Base-by-base conservation (phyloP, 2,888 invertebrate genomes). In the Steinernema scapterisci region DNA sequence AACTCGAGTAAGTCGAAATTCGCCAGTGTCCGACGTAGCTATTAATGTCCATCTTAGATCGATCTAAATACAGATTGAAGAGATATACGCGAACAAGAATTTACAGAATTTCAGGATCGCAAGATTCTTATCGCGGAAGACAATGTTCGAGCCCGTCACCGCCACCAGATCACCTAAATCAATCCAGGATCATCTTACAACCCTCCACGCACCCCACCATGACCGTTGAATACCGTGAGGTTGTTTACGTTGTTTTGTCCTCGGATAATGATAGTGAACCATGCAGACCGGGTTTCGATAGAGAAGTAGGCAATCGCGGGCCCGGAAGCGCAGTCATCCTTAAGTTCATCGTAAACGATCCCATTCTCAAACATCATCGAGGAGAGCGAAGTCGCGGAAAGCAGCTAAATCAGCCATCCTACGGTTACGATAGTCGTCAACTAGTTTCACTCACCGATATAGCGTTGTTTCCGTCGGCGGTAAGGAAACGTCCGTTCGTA, bases 401-500 rank as follows among this genome's bases (percentile, higher is more conserved):
- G 16, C 27, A 63, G 31, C 63, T 63, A n/a, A 27, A 63, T 6
- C 3, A 38, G 5, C 38, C 3, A 9, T 6, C 3, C 38, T 38
- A 9, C 3, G 38, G 9, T 38, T 38, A 38, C 38, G 38, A 9
- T 38, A 38, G 9, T 3, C 38, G n/a, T n/a, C n/a, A n/a, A 38
- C 38, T 3, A 38, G 38, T 3, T 9, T 38, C 38, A 9, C 38
- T 38, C 38, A 38, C 38, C 9, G 38, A 38, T 6, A 38, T 38
- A 9, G 38, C 72, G 46, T 63, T 73, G 45, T 19, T 73, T n/a
- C 23, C 25, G 44, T 71, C 73, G 6, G 48, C 19, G 23, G 27
- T 73, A 38, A 79, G 46, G 27, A 79, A 71, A 56, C 82, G 73
- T 72, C 82, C 82, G 23, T 78, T 77, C 5, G 82, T 78, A 52